Base-by-base conservation (phyloP, 1,140 invertebrate species). In the Holotrichia oblita region DNA sequence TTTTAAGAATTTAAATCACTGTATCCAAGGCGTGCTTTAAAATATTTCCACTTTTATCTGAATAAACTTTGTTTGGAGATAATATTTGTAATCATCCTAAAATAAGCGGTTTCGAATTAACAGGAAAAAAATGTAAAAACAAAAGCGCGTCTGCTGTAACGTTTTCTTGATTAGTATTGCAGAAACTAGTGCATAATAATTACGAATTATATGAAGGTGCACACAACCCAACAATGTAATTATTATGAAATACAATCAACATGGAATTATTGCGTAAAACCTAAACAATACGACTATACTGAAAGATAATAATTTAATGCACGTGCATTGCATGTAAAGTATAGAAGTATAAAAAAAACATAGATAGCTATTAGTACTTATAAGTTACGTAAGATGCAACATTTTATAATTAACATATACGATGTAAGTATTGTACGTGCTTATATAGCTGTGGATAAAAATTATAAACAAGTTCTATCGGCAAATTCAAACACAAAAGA, bases 281-380 rank as follows among this genome's bases (percentile, higher is more conserved):
- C 48, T 55, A 55, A n/a, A 55, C 48, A 55, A 55, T 55, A 17
- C 48, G 14, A 14, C 48, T n/a, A 55, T 55, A 55, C 6, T 6
- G 48, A 55, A 55, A 55, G 48, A 17, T 55, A 55, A n/a, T 55
- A 55, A 55, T 55, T 55, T 55, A 55, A 55, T n/a, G 48, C 17
- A 55, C 17, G 48, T n/a, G 48, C 14, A n/a, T 55, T 34, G 17
- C 48, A 55, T 17, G 48, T 55, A 12, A n/a, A 55, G 17, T 55
- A 10, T 6, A 55, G 14, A 55, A 55, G 48, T n/a, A 55, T 9
- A n/a, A 17, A n/a, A 55, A n/a, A 55, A 55, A 55, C 14, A 14
- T 55, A 34, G 27, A 34, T 34, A 34, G 27, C 27, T 55, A 55
- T n/a, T 55, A 55, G 10, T n/a, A n/a, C n/a, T n/a, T n/a, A n/a